Base-by-base conservation (phyloP, 2,888 invertebrate species). In the Cataglyphis cursor region DNA sequence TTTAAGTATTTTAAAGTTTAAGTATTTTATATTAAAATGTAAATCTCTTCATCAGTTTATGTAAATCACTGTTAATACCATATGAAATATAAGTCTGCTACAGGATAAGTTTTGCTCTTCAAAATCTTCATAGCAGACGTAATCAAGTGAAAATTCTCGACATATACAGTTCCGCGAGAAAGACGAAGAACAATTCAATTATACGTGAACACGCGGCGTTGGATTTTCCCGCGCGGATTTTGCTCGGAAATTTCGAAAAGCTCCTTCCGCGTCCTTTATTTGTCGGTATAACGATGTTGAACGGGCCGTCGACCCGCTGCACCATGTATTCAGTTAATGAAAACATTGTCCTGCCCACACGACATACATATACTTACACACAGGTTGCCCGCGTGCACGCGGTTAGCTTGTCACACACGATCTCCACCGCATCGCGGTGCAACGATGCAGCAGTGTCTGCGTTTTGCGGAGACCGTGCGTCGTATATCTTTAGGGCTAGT, bases 311-410 rank as follows among this genome's bases (percentile, higher is more conserved):
- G 87, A 87, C 86, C 86, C 85, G 83, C 74, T 87, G 87, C 68
- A 85, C 86, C 91, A 88, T 93, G 93, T 93, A 92, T 91, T 93
- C 91, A 89, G 93, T 93, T 93, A 93, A 93, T 93, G 93, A 93
- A 93, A 93, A 93, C 93, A 93, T 93, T 93, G 93, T 93, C 91
- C 90, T 86, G 88, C 85, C 88, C 81, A 86, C 51, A 51, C 51
- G 51, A 51, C 51, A n/a, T 8, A 51, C n/a, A n/a, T n/a, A n/a
- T 51, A 51, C 51, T 51, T 51, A 51, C 8, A n/a, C 51, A 51
- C 87, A 83, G 83, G 70, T 82, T 75, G 76, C 74, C 72, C 72
- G 76, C 70, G 87, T 85, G 87, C 83, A 85, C 84, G 90, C 88
- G 89, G 89, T 85, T 89, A 84, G 88, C 86, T 89, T 91, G 91